Base-by-base conservation (phyloP, 2,797 vertebrate genomes). In the Spea hammondii region DNA sequence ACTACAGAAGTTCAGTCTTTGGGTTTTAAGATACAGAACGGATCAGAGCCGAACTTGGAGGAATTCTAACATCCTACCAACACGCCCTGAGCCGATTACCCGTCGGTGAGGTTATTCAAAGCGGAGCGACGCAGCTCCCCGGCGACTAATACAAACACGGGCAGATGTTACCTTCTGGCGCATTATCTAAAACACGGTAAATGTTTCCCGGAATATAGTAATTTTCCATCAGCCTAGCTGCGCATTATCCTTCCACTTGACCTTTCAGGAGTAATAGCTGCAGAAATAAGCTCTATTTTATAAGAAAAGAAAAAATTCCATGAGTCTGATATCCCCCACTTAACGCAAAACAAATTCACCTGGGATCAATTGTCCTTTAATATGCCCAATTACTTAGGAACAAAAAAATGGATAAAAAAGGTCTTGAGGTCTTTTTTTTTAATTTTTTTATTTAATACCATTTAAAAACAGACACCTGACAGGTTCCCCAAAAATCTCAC, bases 111-210 rank as follows among this genome's bases (percentile, higher is more conserved):
- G n/a, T 32, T 62, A 5, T 14, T 62, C n/a, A 17, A 62, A 5
- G 59, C 59, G 32, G n/a, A 59, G 11, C 11, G 59, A 32, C n/a
- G 32, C 14, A 17, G n/a, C 14, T 62, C 59, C 59, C 59, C 59
- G 44, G 9, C 6, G 59, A 62, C 59, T 62, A 62, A 62, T 62
- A 62, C 32, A 8, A 6, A 17, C 14, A 4, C 6, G 59, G n/a
- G 59, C 59, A 62, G 59, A 62, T 62, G 59, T n/a, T 62, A 62
- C 59, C 59, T 62, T 62, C 59, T 62, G 59, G 59, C 14, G 32
- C 59, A 32, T 62, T 32, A 32, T 62, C 59, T 62, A 12, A 62
- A 62, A 62, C 59, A 62, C 44, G 59, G 59, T 62, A 62, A 62
- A 62, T 32, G 59, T 62, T 17, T 32, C 14, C 14, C 7, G 59